phyloP scores from a whole-genome alignment of 2,797 vertebrate species.

The Falco berigora region DNA sequence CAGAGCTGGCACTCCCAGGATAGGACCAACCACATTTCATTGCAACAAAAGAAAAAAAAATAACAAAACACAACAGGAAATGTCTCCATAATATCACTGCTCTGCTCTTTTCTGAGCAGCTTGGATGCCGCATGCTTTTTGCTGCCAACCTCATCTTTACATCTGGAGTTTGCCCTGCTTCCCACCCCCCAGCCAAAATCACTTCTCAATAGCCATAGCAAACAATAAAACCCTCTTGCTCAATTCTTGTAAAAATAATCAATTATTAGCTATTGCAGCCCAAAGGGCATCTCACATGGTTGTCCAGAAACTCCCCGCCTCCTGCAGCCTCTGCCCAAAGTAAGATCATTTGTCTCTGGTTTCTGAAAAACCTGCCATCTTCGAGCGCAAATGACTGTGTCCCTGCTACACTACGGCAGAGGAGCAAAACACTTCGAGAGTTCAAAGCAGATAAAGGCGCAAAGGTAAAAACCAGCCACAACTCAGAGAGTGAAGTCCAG shows the following conservation, averaged over 20 bases:
- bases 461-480: background rate
- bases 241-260: background rate
- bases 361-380: background rate
- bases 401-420: background rate
- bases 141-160: background rate
- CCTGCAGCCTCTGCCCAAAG: background rate
- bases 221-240: background rate
- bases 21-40: background rate
- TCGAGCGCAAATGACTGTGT: accelerated
- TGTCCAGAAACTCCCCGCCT: background rate
- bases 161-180: background rate
- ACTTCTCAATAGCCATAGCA: background rate
- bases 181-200: background rate
- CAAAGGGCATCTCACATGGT: background rate
- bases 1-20: background rate
- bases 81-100: background rate
- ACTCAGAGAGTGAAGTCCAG: background rate
- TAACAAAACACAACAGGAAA: background rate
- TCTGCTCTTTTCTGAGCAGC: background rate
- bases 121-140: accelerated
- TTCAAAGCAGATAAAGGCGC: background rate
- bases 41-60: background rate
- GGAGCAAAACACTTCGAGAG: background rate
- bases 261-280: background rate
- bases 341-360: background rate